Evolutionary conservation across 1,140 invertebrate genomes (phyloP).

Genomic region (Harpegnathos saltator): DNA sequence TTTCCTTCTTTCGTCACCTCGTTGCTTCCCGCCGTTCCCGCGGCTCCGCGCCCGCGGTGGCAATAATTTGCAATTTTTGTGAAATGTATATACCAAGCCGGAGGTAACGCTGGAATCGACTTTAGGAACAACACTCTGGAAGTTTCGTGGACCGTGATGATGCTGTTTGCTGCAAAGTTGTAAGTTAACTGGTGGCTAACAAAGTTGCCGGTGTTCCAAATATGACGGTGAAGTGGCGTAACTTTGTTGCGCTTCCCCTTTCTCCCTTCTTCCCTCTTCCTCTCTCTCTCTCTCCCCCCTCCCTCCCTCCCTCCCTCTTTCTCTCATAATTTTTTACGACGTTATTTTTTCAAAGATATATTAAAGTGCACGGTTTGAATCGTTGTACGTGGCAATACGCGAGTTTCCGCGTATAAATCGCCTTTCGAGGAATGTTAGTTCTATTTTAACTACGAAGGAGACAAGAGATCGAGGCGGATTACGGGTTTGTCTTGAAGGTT

Average conservation of each 20-base stretch:
- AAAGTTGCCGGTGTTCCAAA: slow-evolving; percentile 43
- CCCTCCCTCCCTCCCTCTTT: no score
- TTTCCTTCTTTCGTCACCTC: slow-evolving; percentile 9
- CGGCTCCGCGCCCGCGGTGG: slow-evolving; percentile 17
- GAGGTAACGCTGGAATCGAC: slow-evolving; percentile 53
- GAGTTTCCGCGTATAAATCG: background rate
- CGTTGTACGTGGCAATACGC: no score
- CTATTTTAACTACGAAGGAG: background rate
- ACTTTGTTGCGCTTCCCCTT: slow-evolving; percentile 17
- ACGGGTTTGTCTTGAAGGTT: background rate
- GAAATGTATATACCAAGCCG: slow-evolving; percentile 29
- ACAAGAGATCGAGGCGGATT: background rate
- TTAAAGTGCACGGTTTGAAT: no score
- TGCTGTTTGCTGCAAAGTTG: slow-evolving; percentile 40
- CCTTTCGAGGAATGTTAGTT: background rate
- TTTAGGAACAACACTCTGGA: slow-evolving; percentile 64
- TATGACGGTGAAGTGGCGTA: slow-evolving; percentile 28
- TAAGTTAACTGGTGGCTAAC: slow-evolving; percentile 48
- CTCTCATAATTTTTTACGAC: no score
- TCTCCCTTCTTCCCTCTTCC: background rate
- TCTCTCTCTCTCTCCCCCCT: no score
- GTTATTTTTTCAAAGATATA: slow-evolving; percentile 4
- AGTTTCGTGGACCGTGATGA: slow-evolving; percentile 64
- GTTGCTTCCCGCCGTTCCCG: background rate
- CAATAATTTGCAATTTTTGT: slow-evolving; percentile 72